These are phyloP conservation scores for Corvus hawaiiensis DNA, from an alignment of 2,113 vertebrate genomes.

Conservation along the genomic window DNA sequence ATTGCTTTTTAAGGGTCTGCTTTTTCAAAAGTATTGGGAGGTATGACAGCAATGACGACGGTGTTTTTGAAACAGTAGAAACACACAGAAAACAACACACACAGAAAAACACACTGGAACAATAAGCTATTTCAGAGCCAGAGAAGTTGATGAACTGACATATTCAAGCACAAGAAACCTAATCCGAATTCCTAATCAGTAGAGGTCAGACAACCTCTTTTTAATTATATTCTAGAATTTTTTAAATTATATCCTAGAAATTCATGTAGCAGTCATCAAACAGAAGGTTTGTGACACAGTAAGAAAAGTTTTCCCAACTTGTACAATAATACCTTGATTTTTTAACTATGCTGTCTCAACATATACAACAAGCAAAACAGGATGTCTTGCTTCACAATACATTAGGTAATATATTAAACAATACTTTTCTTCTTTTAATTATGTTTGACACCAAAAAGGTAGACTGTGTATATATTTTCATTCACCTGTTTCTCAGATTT, in stretches of 20 bases:
- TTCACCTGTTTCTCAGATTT: not conserved
- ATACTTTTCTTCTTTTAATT: not conserved
- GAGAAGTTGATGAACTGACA: not conserved
- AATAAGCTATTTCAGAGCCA: not conserved
- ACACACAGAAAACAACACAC: not conserved
- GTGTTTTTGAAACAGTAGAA: not conserved
- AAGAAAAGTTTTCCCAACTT: not conserved
- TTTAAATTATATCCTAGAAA: not conserved
- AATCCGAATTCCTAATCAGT: not conserved
- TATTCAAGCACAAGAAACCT: not conserved
- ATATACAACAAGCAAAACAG: not conserved
- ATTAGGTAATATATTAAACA: not conserved
- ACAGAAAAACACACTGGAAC: not conserved
- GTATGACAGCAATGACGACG: rapidly evolving
- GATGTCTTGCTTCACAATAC: not conserved
- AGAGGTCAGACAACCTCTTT: not conserved
- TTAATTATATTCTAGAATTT: not conserved
- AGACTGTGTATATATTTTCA: not conserved
- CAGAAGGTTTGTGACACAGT: not conserved
- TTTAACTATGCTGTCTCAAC: not conserved
- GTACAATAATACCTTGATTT: not conserved
- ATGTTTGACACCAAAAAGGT: not conserved
- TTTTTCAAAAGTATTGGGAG: not conserved
- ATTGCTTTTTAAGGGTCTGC: not conserved
- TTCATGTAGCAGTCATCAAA: not conserved